Conservation (phyloP, 2,888 invertebrate species). For the Plagiodera versicolora region DNA sequence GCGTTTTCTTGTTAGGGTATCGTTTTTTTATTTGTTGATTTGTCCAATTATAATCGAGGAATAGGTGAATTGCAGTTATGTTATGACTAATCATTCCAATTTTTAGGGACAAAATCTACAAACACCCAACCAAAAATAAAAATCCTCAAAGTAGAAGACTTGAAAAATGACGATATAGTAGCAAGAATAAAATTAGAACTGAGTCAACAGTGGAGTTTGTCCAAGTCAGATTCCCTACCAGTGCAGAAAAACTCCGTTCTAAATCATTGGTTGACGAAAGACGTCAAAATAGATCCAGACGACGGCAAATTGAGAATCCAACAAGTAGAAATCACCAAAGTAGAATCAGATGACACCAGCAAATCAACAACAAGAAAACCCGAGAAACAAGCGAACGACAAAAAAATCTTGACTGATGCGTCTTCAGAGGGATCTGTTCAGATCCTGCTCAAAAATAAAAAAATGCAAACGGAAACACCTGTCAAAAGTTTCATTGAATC, state of each 20-base stretch:
- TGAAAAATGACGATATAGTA: conserved; percentile 40
- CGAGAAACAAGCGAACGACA: conserved; percentile 1
- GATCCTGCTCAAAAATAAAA: not conserved
- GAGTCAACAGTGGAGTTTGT: conserved; percentile 29
- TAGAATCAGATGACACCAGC: not conserved
- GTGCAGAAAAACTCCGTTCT: conserved; percentile 1
- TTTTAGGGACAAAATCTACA: conserved; percentile 15
- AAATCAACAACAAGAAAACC: not conserved
- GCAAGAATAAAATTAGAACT: conserved; percentile 40
- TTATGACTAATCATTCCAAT: not conserved
- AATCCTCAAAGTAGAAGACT: conserved; percentile 42
- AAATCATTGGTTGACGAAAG: conserved; percentile 4
- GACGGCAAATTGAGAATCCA: not conserved
- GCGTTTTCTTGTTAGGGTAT: too few species aligned
- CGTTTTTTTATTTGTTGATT: too few species aligned
- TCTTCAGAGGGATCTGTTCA: not conserved
- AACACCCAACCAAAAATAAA: conserved; percentile 30
- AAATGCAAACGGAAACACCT: not conserved
- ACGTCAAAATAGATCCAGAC: conserved; percentile 1
- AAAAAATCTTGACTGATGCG: not conserved
- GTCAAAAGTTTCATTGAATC: not conserved
- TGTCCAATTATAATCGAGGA: too few species aligned
- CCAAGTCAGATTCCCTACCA: not conserved
- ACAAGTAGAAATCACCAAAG: not conserved
- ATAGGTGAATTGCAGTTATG: too few species aligned